Conservation (phyloP, 1,140 invertebrate genomes). For the Platyscapa corneri region DNA sequence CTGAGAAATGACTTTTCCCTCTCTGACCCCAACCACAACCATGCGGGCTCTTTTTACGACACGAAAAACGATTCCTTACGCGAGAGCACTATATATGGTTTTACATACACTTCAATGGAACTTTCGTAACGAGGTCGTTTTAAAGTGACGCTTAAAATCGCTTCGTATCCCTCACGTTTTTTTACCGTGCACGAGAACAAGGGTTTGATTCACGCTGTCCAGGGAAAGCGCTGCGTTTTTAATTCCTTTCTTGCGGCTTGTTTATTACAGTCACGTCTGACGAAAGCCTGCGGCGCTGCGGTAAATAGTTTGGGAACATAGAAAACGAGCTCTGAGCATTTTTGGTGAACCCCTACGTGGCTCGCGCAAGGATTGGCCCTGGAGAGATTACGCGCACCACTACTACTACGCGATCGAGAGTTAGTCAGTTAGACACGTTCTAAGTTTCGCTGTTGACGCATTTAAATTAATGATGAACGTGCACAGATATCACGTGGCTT, state of each 20-base stretch:
- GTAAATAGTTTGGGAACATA: background rate
- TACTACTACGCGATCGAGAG: background rate
- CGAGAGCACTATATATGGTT: background rate
- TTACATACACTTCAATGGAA: background rate
- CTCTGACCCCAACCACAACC: background rate
- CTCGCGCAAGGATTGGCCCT: background rate
- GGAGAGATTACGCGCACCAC: background rate
- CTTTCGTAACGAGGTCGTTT: background rate
- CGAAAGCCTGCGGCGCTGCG: background rate
- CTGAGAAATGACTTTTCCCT: slow-evolving; percentile 24
- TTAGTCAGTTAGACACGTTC: background rate
- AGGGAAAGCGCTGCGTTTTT: background rate
- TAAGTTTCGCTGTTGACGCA: background rate
- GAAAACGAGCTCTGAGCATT: background rate
- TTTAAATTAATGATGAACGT: background rate
- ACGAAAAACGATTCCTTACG: background rate
- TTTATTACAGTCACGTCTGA: background rate
- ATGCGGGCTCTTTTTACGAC: slow-evolving; percentile 24
- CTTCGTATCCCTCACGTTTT: background rate
- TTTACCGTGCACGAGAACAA: background rate
- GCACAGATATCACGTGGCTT: background rate
- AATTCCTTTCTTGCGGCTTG: background rate
- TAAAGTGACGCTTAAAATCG: background rate
- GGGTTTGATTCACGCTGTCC: background rate
- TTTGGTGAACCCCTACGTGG: background rate